phyloP scores from a whole-genome alignment of 2,888 invertebrate genomes.

The Eupithecia dodoneata region DNA sequence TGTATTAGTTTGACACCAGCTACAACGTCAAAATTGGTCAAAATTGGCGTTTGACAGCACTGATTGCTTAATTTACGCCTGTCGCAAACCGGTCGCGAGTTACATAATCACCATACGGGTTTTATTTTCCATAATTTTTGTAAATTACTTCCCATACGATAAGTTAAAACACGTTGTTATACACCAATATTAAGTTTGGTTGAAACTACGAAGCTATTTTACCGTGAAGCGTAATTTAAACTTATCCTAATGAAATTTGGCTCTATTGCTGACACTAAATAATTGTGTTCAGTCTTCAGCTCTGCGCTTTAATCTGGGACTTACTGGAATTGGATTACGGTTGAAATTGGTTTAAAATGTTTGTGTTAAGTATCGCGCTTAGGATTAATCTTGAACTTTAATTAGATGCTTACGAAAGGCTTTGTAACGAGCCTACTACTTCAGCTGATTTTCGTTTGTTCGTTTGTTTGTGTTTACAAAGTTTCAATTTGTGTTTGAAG shows the following conservation, averaged over 20 bases:
- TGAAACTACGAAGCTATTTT: background rate
- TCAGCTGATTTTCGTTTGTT: background rate
- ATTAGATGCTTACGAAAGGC: background rate
- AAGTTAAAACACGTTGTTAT: background rate
- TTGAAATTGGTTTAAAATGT: background rate
- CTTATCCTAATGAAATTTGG: slow-evolving; percentile 3
- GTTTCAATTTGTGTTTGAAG: background rate
- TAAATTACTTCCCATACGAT: no score
- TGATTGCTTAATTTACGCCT: no score
- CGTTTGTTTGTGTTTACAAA: background rate
- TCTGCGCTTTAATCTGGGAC: background rate
- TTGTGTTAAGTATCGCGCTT: background rate
- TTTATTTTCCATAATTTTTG: no score
- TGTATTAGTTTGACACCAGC: no score
- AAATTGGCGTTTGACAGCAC: no score
- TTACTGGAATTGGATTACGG: background rate
- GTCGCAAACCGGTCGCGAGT: no score
- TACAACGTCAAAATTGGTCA: no score
- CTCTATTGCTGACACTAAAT: background rate
- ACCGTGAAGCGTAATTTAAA: background rate
- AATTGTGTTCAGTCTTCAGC: background rate
- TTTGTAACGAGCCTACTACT: slow-evolving; percentile 4
- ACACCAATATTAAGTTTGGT: background rate
- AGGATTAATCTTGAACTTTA: slow-evolving; percentile 1
- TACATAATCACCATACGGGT: no score